These are phyloP conservation scores for Chrysina gloriosa DNA, from an alignment of 2,888 invertebrate species.

Conservation along the genomic window DNA sequence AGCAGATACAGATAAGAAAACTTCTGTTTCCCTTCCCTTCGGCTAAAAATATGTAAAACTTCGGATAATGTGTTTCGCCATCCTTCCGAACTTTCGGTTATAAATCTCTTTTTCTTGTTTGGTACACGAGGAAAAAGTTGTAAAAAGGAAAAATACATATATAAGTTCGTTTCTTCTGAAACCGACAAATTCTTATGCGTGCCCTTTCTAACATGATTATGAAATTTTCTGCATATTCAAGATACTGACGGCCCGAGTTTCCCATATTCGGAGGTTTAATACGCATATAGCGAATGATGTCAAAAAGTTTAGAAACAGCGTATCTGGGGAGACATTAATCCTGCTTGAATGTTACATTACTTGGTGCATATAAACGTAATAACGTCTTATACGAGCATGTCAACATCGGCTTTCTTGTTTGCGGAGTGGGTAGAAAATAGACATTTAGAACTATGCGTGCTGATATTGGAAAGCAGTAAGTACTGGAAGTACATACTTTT, in stretches of 20 bases:
- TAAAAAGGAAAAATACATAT: slow-evolving; percentile 32
- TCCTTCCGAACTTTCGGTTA: slow-evolving; percentile 22
- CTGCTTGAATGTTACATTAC: too few relatives aligned
- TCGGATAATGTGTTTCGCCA: slow-evolving; percentile 30
- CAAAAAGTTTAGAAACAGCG: slow-evolving; percentile 2
- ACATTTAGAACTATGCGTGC: too few relatives aligned
- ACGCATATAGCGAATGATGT: background rate
- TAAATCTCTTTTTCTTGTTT: slow-evolving; percentile 30
- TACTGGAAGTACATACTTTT: too few relatives aligned
- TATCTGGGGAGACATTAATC: background rate
- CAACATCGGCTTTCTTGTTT: too few relatives aligned
- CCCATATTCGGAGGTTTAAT: background rate
- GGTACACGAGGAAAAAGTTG: slow-evolving; percentile 29
- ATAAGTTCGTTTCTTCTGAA: background rate
- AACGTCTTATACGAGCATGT: too few relatives aligned
- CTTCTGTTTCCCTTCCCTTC: slow-evolving; percentile 24
- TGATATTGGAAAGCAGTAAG: too few relatives aligned
- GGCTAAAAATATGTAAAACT: slow-evolving; percentile 32
- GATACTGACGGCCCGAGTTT: background rate
- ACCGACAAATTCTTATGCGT: slow-evolving; percentile 4
- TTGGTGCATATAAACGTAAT: too few relatives aligned
- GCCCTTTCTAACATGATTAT: slow-evolving; percentile 18
- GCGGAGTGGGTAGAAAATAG: too few relatives aligned
- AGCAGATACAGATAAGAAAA: slow-evolving; percentile 32
- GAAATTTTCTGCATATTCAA: slow-evolving; percentile 9